Base-by-base conservation (phyloP, 1,140 invertebrate species). In the Aleiodes sp. region DNA sequence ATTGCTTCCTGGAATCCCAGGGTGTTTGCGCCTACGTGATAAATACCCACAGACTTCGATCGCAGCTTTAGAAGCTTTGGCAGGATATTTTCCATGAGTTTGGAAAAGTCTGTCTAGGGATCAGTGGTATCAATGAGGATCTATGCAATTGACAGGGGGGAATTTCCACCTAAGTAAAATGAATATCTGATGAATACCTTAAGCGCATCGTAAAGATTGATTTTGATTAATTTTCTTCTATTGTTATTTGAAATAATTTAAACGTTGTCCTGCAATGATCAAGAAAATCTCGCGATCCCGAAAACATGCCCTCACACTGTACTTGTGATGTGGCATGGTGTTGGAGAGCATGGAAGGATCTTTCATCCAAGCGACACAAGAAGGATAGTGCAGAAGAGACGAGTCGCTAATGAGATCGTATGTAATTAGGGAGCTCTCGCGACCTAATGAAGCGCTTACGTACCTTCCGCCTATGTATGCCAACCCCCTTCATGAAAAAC, bases 341-440 rank as follows among this genome's bases (percentile, higher is more conserved):
- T 31, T 59, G 4, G 28, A 12, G 9, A 59, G 9, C 16, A 2
- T 24, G n/a, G 46, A 24, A 52, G 26, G 26, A 28, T 29, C 7
- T 31, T 12, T 29, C 12, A 59, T 31, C 26, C n/a, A 68, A 33
- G 43, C 61, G 37, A 59, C 63, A n/a, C 59, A 65, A 39, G 46
- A 65, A 64, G 46, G 37, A 60, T 56, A 37, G 35, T 39, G 52
- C 21, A 41, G 41, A 46, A 26, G 65, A 33, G 35, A 69, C 35
- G 16, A 67, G 46, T 80, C 78, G 82, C 82, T 86, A 86, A 86
- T 85, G 82, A 86, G 84, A 74, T 82, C 82, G 80, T 84, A 81
- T 85, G 84, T 85, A 86, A 86, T 85, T 86, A 86, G 83, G 83
- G 76, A 84, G 83, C 82, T 85, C 84, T 85, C 83, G 84, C 83